Evolutionary conservation across 30 jellyfish, hydroid and myxozoan species (phyloP).

Genomic region (Mastigias papua): DNA sequence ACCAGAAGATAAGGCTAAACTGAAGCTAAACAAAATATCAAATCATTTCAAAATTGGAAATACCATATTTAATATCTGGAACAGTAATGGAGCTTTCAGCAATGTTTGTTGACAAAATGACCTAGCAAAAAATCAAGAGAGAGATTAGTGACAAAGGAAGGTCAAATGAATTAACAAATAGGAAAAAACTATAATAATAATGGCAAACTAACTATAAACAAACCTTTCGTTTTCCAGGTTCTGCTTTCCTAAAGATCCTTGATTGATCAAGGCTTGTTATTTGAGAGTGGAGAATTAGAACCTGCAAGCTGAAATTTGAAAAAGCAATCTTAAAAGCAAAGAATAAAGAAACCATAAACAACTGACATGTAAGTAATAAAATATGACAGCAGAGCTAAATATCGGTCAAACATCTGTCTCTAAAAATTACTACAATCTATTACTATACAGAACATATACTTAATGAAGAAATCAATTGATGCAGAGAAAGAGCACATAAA

Average conservation of each 20-base stretch:
- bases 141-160: background rate
- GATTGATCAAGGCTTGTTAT: conserved; percentile 89
- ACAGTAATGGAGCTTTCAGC: conserved; percentile 99
- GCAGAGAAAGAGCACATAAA: no score
- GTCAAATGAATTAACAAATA: background rate
- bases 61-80: conserved; percentile 99
- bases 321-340: background rate
- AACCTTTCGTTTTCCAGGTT: conserved; percentile 80
- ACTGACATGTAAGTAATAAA: no score
- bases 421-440: no score
- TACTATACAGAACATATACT: no score
- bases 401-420: no score
- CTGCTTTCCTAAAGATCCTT: conserved; percentile 78
- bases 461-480: no score
- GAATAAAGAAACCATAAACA: no score
- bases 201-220: background rate
- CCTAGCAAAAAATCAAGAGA: conserved; percentile 44
- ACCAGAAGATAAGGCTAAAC: background rate
- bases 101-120: conserved; percentile 94
- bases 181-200: background rate
- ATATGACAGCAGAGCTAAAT: no score
- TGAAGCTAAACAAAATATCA: background rate
- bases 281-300: conserved; percentile 94
- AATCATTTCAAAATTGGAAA: no score
- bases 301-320: conserved; percentile 64